Conservation (phyloP, 2,888 invertebrate genomes). For the Candidula unifasciata region DNA sequence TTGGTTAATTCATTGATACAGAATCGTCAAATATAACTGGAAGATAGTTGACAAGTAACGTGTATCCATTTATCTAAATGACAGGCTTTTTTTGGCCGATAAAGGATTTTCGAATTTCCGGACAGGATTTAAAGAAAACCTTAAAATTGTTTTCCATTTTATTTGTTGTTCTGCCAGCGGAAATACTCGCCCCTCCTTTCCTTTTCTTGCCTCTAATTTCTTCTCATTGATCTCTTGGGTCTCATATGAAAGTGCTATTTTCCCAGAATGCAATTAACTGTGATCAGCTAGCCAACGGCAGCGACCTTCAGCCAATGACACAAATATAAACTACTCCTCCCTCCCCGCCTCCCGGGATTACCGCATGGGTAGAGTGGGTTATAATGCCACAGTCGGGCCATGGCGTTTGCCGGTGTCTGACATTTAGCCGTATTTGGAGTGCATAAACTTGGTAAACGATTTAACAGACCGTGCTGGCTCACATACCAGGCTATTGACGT, state of each 20-base stretch:
- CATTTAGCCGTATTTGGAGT: neutral
- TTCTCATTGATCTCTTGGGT: neutral
- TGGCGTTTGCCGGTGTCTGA: neutral
- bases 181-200: neutral
- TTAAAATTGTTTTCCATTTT: no score
- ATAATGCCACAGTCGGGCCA: no score
- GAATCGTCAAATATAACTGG: no score
- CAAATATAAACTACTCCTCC: constrained; percentile 17
- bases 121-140: no score
- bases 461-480: neutral
- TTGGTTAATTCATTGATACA: no score
- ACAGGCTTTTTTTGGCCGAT: no score
- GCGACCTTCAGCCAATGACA: neutral
- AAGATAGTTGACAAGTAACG: no score
- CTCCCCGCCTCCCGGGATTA: neutral
- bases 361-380: neutral
- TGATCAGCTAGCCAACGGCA: neutral
- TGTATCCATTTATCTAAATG: no score
- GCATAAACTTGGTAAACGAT: neutral
- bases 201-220: neutral
- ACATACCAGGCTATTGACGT: no score
- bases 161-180: no score
- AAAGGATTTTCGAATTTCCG: no score
- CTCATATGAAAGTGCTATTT: neutral
- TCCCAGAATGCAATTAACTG: neutral